Conservation (phyloP, 2,797 vertebrate genomes). For the Tragopan temminckii region DNA sequence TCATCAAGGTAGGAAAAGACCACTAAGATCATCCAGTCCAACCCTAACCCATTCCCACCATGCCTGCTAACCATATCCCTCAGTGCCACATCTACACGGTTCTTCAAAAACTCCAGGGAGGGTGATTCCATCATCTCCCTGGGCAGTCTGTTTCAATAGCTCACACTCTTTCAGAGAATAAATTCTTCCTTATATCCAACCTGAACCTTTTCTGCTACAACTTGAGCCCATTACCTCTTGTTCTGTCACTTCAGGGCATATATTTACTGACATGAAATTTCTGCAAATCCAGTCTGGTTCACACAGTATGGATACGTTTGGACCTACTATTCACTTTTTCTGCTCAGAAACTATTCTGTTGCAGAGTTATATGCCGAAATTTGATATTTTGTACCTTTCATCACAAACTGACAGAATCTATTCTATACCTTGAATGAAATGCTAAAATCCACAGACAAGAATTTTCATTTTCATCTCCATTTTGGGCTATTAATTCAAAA, state of each 20-base stretch:
- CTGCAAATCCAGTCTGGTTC: background rate
- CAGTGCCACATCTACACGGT: too few species aligned
- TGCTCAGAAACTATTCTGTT: fast-evolving
- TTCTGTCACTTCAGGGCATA: background rate
- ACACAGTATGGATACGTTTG: background rate
- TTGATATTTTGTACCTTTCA: background rate
- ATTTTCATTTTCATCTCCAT: background rate
- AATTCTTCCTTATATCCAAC: too few species aligned
- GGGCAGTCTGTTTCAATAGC: too few species aligned
- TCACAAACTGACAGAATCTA: background rate
- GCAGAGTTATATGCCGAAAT: background rate
- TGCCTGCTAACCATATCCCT: too few species aligned
- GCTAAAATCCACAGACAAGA: background rate
- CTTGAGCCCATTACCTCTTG: too few species aligned
- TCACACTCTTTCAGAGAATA: too few species aligned
- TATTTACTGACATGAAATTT: background rate
- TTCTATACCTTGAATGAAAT: background rate
- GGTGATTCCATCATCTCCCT: too few species aligned
- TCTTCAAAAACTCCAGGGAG: too few species aligned
- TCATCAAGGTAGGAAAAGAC: too few species aligned
- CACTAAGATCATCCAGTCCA: too few species aligned
- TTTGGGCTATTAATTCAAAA: background rate
- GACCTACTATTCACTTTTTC: background rate
- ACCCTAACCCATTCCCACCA: too few species aligned
- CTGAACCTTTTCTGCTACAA: too few species aligned